These are phyloP conservation scores for Anguilla marmorata DNA, from an alignment of 2,797 vertebrate species.

Conservation along the genomic window DNA sequence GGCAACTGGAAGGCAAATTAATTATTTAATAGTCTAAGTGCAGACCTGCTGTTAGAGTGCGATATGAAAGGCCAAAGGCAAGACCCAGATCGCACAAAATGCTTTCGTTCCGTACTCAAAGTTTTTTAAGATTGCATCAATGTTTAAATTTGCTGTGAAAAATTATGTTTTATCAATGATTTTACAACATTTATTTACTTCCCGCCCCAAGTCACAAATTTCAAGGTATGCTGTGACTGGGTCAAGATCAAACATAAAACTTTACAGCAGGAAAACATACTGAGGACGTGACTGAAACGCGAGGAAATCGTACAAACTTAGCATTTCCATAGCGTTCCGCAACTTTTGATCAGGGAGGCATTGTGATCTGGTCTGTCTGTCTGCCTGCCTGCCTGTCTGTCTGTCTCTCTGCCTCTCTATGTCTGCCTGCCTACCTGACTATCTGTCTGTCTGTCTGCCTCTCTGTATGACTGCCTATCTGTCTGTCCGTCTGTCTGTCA, in stretches of 20 bases:
- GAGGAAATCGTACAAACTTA: background rate
- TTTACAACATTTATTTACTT: background rate
- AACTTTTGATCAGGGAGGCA: background rate
- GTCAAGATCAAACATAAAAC: background rate
- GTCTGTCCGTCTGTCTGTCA: background rate
- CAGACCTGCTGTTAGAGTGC: background rate
- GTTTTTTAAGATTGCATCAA: background rate
- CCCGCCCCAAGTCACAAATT: background rate
- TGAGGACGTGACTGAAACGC: background rate
- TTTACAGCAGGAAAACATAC: background rate
- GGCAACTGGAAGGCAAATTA: background rate
- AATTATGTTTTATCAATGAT: background rate
- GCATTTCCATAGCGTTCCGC: background rate
- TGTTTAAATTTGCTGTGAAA: background rate
- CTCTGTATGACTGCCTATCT: too few relatives aligned
- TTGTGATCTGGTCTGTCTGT: background rate
- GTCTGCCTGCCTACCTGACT: too few relatives aligned
- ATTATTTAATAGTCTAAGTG: background rate
- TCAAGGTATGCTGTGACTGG: background rate
- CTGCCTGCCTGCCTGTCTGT: too few relatives aligned
- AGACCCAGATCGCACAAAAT: background rate
- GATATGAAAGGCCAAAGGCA: background rate
- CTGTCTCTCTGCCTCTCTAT: background rate
- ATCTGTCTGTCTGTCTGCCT: too few relatives aligned
- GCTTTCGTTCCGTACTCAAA: background rate